Percentiles rank a stretch among this genome's conserved stretches.
Conservation (phyloP, 2,797 vertebrate genomes). For the Arctocebus calabarensis region DNA sequence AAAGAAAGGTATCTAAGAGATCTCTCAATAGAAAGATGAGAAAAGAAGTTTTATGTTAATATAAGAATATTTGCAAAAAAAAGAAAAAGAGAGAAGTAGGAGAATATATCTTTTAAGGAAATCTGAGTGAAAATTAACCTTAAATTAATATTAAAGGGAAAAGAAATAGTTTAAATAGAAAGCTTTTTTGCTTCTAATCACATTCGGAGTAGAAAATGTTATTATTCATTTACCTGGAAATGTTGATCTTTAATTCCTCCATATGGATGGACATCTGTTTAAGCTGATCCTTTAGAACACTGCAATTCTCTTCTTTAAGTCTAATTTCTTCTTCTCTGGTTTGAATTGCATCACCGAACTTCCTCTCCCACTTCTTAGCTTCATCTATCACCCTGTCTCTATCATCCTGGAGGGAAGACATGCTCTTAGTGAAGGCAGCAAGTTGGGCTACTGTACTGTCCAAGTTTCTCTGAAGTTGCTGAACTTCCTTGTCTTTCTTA, state of each 20-base stretch:
- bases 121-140: constrained; percentile 22
- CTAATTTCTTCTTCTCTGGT: constrained; percentile 94
- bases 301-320: constrained; percentile 90
- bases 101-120: not conserved
- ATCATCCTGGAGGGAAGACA: constrained; percentile 98
- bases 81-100: not conserved
- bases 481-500: constrained; percentile 89
- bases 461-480: constrained; percentile 91
- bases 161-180: not conserved
- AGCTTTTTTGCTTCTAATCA: constrained; percentile 37
- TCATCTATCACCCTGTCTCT: constrained; percentile 96
- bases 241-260: constrained; percentile 89
- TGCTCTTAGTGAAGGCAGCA: constrained; percentile 96
- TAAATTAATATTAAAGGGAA: not conserved
- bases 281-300: constrained; percentile 90
- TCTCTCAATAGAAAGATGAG: constrained; percentile 23
- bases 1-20: not conserved
- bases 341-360: constrained; percentile 93
- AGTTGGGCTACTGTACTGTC: constrained; percentile 94
- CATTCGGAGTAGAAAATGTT: not conserved
- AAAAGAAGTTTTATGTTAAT: constrained; percentile 10
- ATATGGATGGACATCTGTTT: constrained; percentile 88
- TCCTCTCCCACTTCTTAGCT: constrained; percentile 95
- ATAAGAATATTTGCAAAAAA: not conserved
- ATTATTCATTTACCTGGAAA: constrained; percentile 86